phyloP scores from a whole-genome alignment of 2,797 vertebrate species.

The Stomatorhinus walkeri region DNA sequence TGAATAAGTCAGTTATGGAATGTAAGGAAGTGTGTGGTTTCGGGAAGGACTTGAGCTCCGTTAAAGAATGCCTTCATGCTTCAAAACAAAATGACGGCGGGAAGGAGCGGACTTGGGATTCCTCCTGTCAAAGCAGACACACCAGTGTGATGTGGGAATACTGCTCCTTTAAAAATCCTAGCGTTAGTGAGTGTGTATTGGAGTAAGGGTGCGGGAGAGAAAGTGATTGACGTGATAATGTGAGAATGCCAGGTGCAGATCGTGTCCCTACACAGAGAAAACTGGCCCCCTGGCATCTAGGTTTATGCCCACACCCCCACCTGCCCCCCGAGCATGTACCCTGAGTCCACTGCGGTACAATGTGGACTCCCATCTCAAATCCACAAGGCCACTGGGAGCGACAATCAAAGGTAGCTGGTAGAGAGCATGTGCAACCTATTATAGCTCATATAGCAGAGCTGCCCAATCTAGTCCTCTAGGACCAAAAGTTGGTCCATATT shows the following conservation, averaged over 20 bases:
- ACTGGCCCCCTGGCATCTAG: neutral
- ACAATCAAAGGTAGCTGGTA: slow-evolving; percentile 64
- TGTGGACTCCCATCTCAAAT: neutral
- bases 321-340: neutral
- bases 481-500: neutral
- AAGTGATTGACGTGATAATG: neutral
- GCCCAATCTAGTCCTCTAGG: neutral
- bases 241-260: neutral
- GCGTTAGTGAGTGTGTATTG: neutral
- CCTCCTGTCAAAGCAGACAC: neutral
- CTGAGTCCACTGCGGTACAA: neutral
- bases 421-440: slow-evolving; percentile 61
- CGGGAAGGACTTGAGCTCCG: slow-evolving; percentile 56
- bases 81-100: neutral
- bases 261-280: neutral
- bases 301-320: neutral
- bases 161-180: neutral
- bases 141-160: neutral
- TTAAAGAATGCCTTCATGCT: slow-evolving; percentile 6
- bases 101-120: neutral
- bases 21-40: slow-evolving; percentile 99
- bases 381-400: slow-evolving; percentile 45
- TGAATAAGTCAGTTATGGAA: slow-evolving; percentile 93
- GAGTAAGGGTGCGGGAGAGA: neutral
- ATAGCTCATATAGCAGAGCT: slow-evolving; percentile 49